A percentile compares a stretch with the other conserved stretches of the same genome.
Conservation (phyloP, 2,113 vertebrate species). For the Aegithalos caudatus region DNA sequence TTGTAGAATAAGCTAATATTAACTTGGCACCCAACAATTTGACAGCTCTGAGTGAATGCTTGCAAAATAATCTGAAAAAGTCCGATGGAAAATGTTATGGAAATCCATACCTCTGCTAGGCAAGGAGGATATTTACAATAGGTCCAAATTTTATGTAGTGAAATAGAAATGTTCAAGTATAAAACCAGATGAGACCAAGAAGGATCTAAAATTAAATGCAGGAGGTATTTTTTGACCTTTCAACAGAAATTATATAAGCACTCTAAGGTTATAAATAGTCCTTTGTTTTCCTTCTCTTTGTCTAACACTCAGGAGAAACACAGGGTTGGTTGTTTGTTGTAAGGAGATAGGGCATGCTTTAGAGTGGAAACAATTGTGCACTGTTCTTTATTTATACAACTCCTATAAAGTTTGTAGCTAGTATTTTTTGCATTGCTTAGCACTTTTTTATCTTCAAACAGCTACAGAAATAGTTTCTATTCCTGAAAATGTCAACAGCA, state of each 20-base stretch:
- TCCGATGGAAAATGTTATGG: background rate
- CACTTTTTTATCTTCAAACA: slow-evolving; percentile 7
- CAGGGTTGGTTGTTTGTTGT: slow-evolving; percentile 29
- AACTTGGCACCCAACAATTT: background rate
- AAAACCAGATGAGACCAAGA: background rate
- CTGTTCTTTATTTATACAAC: slow-evolving; percentile 43
- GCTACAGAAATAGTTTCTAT: background rate
- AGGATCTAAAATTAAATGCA: slow-evolving; percentile 3
- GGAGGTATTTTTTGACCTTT: slow-evolving; percentile 28
- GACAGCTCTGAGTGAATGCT: background rate
- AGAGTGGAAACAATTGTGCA: slow-evolving; percentile 48
- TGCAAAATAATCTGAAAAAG: background rate
- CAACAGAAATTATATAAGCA: slow-evolving; percentile 48
- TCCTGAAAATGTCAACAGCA: background rate
- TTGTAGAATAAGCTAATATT: background rate
- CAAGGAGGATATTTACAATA: background rate
- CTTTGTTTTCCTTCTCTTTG: slow-evolving; percentile 50
- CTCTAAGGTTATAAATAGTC: slow-evolving; percentile 36
- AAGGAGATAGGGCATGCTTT: slow-evolving; percentile 21
- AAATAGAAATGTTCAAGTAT: background rate
- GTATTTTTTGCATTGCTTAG: slow-evolving; percentile 25
- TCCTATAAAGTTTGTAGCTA: background rate
- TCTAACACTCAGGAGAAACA: slow-evolving; percentile 45
- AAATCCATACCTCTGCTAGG: background rate
- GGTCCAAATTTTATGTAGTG: background rate